phyloP scores from a whole-genome alignment of 2,113 vertebrate species.

The Thermophis baileyi region DNA sequence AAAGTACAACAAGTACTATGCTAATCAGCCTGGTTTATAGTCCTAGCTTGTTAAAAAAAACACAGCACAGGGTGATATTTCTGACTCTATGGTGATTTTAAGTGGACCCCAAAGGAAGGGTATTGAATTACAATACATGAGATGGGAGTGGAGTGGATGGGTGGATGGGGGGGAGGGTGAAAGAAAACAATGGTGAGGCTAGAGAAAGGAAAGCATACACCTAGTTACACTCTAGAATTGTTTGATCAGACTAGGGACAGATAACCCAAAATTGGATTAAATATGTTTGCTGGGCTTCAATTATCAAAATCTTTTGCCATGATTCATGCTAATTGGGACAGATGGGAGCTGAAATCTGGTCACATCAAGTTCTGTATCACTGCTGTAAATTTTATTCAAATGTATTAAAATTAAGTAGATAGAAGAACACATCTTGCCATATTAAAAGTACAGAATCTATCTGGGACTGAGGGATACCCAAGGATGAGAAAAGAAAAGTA shows the following conservation, averaged over 20 bases:
- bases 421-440: not conserved
- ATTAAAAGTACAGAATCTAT: not conserved
- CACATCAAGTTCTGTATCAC: not conserved
- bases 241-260: not conserved
- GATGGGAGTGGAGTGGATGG: too few relatives aligned
- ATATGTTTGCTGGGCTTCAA: not conserved
- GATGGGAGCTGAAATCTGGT: not conserved
- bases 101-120: not conserved
- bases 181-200: not conserved
- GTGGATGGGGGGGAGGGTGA: not conserved
- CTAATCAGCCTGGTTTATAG: not conserved
- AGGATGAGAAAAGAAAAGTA: not conserved
- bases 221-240: not conserved
- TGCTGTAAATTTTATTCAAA: not conserved
- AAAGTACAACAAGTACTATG: not conserved
- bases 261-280: not conserved
- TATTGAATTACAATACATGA: not conserved
- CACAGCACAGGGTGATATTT: not conserved
- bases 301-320: not conserved
- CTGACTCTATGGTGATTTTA: not conserved
- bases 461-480: not conserved
- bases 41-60: not conserved
- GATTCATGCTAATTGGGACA: not conserved
- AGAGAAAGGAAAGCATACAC: not conserved
- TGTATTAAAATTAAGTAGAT: not conserved